Base-by-base conservation (phyloP, 2,113 vertebrate genomes). In the Clarias batrachus region DNA sequence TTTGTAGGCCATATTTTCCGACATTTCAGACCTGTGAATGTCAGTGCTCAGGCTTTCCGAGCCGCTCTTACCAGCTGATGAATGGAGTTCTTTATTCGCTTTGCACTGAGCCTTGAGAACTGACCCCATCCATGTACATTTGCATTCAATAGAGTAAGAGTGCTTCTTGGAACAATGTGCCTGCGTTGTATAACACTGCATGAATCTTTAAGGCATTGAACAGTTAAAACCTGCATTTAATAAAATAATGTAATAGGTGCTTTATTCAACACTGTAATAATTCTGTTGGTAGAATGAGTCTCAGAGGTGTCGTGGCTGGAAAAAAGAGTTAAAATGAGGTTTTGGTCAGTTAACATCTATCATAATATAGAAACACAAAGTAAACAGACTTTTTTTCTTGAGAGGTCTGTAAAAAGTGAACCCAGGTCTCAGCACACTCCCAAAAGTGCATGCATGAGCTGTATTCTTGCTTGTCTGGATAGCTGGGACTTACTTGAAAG, bases 71-170 rank as follows among this genome's bases (percentile, higher is more conserved):
- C n/a, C 71, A 54, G 59, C 83, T 77, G 86, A 91, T 90, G 91
- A 90, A 90, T 91, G 87, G 66, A 85, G 60, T 57, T 86, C 91
- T 90, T 90, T 91, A 91, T 91, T 66, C 83, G 27, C 30, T 27
- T 74, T 27, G 80, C 12, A 25, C 59, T 60, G 66, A 82, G 52
- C n/a, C 30, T 52, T 48, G 30, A 87, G 65, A 59, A 10, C 82
- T 83, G 86, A 76, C 85, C 88, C 86, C 84, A n/a, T 86, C 87
- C 87, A 79, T 82, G 70, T 54, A 60, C 85, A 91, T 90, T 89
- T 91, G 78, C 88, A 90, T 90, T 81, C 84, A 87, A 82, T 76
- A 48, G 48, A 48, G 48, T 48, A 76, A 87, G 76, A 52, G 54
- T 70, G 73, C 59, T 48, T 3, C n/a, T 81, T 25, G 83, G 63